These are phyloP conservation scores for Luehdorfia chinensis DNA, from an alignment of 1,140 invertebrate species.

Conservation along the genomic window DNA sequence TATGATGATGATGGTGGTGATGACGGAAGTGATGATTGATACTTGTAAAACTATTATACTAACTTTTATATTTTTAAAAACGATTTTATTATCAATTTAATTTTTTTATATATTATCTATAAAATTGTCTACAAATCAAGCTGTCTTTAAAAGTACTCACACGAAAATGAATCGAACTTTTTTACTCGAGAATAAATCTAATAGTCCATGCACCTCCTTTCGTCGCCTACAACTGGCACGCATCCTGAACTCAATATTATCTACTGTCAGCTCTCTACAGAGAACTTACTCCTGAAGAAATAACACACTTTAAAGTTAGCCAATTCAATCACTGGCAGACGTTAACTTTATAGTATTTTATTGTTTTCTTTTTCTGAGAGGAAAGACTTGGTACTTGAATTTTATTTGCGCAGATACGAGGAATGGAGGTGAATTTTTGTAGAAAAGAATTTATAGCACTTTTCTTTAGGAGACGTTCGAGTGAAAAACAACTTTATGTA, in stretches of 20 bases:
- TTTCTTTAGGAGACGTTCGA: slow-evolving; percentile 1
- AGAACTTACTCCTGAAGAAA: slow-evolving; percentile 44
- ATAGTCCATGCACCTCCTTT: background rate
- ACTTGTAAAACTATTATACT: too few relatives aligned
- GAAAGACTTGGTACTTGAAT: slow-evolving; percentile 17
- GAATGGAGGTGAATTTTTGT: slow-evolving; percentile 6
- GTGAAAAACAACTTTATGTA: slow-evolving; percentile 6
- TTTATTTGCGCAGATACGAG: slow-evolving; percentile 17
- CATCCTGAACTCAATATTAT: slow-evolving; percentile 14
- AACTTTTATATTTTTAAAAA: too few relatives aligned
- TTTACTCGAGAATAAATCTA: slow-evolving; percentile 8
- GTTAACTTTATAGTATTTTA: slow-evolving; percentile 41
- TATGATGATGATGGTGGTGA: too few relatives aligned
- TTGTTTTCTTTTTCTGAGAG: slow-evolving; percentile 55
- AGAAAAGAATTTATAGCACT: slow-evolving; percentile 11
- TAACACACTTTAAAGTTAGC: slow-evolving; percentile 58
- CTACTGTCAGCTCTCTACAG: slow-evolving; percentile 38
- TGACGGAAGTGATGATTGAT: too few relatives aligned
- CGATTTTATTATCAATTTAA: too few relatives aligned
- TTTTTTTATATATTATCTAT: too few relatives aligned
- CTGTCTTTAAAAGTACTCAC: too few relatives aligned
- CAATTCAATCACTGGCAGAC: slow-evolving; percentile 54
- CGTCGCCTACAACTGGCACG: slow-evolving; percentile 11
- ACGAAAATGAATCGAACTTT: background rate
- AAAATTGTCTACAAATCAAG: too few relatives aligned